Base-by-base conservation (phyloP, 2,797 vertebrate genomes). In the Gila robusta region DNA sequence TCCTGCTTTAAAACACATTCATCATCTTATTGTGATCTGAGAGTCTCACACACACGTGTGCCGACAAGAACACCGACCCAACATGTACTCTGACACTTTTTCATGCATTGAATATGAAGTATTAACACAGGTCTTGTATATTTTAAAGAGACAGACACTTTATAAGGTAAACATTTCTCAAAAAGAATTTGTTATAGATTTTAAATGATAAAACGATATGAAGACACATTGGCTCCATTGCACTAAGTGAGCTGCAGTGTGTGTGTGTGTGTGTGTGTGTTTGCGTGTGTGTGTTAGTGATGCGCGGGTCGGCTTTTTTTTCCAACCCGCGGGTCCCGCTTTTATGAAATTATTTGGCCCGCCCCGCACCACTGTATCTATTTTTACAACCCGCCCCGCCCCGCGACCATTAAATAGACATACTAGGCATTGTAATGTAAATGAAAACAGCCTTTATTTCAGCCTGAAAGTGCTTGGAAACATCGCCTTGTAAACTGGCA, bases 11-110 rank as follows among this genome's bases (percentile, higher is more conserved):
- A n/a, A 41, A 74, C 49, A 23, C 37, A 44, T 73, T 73, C 28
- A 73, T 82, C 49, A 23, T 44, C 49, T 32, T 2, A 28, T 41
- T 28, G 67, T 59, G 49, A 82, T 21, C 73, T 14, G 28, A 76
- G 67, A 6, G 67, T 59, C 80, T 56, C 7, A 44, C 84, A 74
- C 79, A 74, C 66, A 62, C 47, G 37, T 32, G 73, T 67, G 37
- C n/a, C 21, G 41, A 67, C 82, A 87, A 19, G 77, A 26, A 56
- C 37, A 54, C 73, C 35, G 73, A 49, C 19, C 6, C 73, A 35
- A 14, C 35, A 10, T 21, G 32, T 37, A 23, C 35, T 39, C 1
- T 19, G 17, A 54, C 28, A 23, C 28, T 76, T 49, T 28, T 49
- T 16, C 28, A 19, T 21, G 72, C 16, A 8, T 47, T 47, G 26